Evolutionary conservation across 2,797 vertebrate species (phyloP).

Genomic region (Fratercula arctica): DNA sequence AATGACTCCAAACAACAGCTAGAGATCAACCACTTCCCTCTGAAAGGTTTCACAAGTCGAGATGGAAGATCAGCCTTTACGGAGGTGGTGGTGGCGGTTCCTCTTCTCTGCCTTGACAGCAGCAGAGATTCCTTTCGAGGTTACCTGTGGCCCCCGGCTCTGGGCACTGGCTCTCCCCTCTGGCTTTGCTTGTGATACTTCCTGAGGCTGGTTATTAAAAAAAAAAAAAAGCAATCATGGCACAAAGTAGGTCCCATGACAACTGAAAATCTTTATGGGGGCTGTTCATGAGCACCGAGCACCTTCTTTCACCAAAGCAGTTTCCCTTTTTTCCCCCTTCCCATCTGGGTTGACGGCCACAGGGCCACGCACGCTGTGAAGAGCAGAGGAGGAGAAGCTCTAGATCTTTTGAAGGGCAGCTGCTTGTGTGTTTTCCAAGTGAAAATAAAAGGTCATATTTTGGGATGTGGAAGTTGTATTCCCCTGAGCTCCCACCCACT

Average conservation of each 20-base stretch:
- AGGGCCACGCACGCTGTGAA: accelerated
- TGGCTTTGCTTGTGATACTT: neutral
- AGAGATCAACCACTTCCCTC: neutral
- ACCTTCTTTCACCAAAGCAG: neutral
- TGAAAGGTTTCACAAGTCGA: neutral
- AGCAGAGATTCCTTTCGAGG: neutral
- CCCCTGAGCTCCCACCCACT: neutral
- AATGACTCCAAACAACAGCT: neutral
- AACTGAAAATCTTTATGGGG: neutral
- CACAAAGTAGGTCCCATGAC: neutral
- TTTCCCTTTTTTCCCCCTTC: neutral
- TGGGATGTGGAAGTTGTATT: neutral
- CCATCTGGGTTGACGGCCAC: accelerated
- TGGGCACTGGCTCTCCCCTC: neutral
- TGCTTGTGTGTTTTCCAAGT: neutral
- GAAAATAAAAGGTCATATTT: neutral
- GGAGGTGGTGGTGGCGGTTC: neutral
- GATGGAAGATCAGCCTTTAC: neutral
- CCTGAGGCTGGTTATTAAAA: neutral
- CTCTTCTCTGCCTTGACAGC: neutral
- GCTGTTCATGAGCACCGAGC: accelerated
- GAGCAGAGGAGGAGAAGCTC: neutral
- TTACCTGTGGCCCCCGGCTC: neutral
- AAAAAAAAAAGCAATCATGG: neutral
- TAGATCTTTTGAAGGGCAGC: neutral